Evolutionary conservation across 2,113 vertebrate species (phyloP), one percentile per base, ranked within the genome.

Genomic region (Merops nubicus): DNA sequence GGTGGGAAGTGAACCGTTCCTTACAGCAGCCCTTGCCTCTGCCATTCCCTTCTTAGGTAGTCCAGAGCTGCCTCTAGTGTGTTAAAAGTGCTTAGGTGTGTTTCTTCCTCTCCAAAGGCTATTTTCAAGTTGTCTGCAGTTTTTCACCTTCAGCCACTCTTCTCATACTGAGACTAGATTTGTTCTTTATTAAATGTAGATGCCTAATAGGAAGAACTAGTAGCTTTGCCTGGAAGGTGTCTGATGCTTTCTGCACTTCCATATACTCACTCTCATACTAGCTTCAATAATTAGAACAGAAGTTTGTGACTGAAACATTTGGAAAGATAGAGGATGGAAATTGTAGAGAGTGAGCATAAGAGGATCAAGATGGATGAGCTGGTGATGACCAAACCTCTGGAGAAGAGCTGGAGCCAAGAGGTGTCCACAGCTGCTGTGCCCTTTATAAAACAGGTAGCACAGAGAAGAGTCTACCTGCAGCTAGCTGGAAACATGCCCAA

Each of bases 281-380:
- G 18, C 34, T 45, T 48, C 22, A 63, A 12, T 54, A 72, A 68
- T 63, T 28, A 62, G 67, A 68, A 28, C 47, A 28, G 16, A 34
- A 9, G 38, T 84, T 76, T 43, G 21, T 77, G 4, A n/a, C 81
- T 65, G 60, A 43, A 82, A 12, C 8, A 2, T 38, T 51, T 48
- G 19, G 47, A 53, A 81, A 53, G 31, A 40, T 53, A 36, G 40
- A 43, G 48, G 19, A 16, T 60, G n/a, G 33, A 29, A 31, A 28
- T 6, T 51, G 53, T 43, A 83, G 28, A 57, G 28, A n/a, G 19
- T 73, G 12, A 84, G 18, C 26, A 6, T 11, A 11, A 85, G 17
- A 45, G 31, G 7, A n/a, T 81, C 3, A 50, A 75, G 56, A 25
- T 0, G 0, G 20, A 38, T 2, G 10, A 65, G 23, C 9, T 77